A percentile compares a stretch with the other conserved stretches of the same genome.
Conservation (phyloP, 2,888 invertebrate genomes). For the Apocheima hispidaria region DNA sequence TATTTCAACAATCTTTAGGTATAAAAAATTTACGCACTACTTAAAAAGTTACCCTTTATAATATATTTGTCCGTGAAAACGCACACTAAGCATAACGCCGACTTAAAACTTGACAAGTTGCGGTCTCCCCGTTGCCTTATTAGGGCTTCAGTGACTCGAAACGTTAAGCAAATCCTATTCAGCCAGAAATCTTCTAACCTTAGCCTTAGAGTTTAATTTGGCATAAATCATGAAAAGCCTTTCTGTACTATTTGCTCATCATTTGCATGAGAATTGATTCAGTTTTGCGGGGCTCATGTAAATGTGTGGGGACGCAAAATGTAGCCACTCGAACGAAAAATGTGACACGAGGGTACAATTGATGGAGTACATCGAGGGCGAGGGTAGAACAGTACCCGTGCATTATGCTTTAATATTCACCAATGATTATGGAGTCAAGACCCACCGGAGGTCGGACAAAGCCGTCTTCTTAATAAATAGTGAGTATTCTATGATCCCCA, state of each 20-base stretch:
- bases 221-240: conserved; percentile 48
- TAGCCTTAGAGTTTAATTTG: conserved; percentile 52
- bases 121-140: conserved; percentile 15
- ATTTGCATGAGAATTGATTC: conserved; percentile 59
- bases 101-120: conserved; percentile 29
- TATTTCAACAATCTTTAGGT: no score
- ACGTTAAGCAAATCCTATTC: conserved; percentile 7
- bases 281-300: conserved; percentile 41
- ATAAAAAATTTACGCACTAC: no score
- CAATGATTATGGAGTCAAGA: no score
- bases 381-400: not conserved
- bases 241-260: conserved; percentile 63
- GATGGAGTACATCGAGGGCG: not conserved
- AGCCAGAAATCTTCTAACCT: conserved; percentile 54
- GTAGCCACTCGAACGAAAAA: conserved; percentile 31
- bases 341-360: conserved; percentile 8
- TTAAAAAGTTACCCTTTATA: no score
- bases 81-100: conserved; percentile 18
- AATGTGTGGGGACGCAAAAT: conserved; percentile 40
- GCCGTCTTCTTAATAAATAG: no score
- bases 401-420: no score
- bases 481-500: no score
- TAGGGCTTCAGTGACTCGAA: conserved; percentile 18
- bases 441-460: no score
- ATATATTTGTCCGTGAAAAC: not conserved